phyloP scores from a whole-genome alignment of 2,113 vertebrate species.

The Turnix velox region DNA sequence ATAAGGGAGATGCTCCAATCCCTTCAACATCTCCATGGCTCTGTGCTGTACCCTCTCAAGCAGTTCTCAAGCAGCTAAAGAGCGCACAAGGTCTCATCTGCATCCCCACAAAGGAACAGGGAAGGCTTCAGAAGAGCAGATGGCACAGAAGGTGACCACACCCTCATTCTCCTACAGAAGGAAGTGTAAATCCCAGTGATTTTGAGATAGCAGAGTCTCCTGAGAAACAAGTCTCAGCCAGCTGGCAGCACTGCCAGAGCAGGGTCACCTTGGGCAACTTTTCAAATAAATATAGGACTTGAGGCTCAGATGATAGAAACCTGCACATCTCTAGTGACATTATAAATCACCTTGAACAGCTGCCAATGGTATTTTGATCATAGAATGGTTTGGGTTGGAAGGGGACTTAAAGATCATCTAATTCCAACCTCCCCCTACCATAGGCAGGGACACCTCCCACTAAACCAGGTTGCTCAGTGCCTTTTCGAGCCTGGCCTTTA shows the following conservation, averaged over 20 bases:
- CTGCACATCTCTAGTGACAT: background rate
- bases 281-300: background rate
- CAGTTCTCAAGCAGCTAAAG: background rate
- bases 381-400: too few species aligned
- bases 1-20: too few species aligned
- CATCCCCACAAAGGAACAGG: background rate
- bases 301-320: background rate
- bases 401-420: too few species aligned
- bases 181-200: rapidly evolving
- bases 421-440: too few species aligned
- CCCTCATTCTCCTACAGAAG: background rate
- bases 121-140: background rate
- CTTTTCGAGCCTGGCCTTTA: too few species aligned
- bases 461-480: too few species aligned
- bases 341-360: background rate
- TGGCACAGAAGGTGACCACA: background rate
- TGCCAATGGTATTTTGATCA: rapidly evolving
- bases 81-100: background rate
- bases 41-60: too few species aligned
- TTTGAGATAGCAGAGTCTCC: background rate
- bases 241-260: background rate
- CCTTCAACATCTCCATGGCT: too few species aligned
- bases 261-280: background rate
- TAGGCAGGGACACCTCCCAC: too few species aligned
- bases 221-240: background rate